Percentiles rank a stretch among this genome's conserved stretches.
phyloP scores from a whole-genome alignment of 2,113 vertebrate species.

The Chiloscyllium plagiosum region DNA sequence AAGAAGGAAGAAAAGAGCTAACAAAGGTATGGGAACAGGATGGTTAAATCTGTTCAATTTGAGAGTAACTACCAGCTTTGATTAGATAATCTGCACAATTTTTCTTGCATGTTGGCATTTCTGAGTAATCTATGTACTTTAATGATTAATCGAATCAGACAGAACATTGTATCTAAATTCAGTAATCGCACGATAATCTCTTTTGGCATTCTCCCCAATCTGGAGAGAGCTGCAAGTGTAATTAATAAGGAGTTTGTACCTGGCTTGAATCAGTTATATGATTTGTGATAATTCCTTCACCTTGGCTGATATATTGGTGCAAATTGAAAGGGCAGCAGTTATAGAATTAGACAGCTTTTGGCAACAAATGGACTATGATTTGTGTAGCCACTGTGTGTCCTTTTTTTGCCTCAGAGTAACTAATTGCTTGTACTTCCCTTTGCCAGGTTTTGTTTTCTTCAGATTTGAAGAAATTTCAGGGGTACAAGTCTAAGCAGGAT shows the following conservation, averaged over 20 bases:
- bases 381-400: background rate
- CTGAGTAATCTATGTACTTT: background rate
- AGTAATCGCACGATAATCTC: too few relatives aligned
- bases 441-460: conserved; percentile 82
- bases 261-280: background rate
- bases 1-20: background rate
- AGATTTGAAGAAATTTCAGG: conserved; percentile 70
- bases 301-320: background rate
- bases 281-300: background rate
- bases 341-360: background rate
- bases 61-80: background rate
- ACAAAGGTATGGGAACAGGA: background rate
- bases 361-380: background rate
- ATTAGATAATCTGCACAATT: background rate
- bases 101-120: background rate
- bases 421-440: background rate
- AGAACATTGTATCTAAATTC: background rate
- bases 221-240: background rate
- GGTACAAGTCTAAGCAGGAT: conserved; percentile 44
- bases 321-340: background rate
- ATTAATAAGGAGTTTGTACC: background rate
- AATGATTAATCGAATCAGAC: background rate
- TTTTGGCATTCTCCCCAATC: too few relatives aligned
- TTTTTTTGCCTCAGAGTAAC: background rate
- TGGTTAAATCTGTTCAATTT: background rate